A percentile compares a stretch with the other conserved stretches of the same genome.
phyloP scores from a whole-genome alignment of 1,140 invertebrate genomes.

The Diabrotica virgifera region DNA sequence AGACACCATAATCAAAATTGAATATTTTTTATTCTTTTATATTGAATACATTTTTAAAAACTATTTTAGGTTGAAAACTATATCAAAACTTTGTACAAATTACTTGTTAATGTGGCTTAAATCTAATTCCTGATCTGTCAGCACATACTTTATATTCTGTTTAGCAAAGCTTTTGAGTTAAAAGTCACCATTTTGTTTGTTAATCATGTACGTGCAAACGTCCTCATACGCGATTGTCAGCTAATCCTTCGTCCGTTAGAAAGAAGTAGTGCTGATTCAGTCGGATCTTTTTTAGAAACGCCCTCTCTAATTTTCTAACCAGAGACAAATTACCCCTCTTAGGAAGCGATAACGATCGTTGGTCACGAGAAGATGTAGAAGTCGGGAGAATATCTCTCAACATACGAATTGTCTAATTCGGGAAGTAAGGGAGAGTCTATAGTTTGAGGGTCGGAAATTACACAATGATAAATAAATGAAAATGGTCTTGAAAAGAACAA shows the following conservation, averaged over 20 bases:
- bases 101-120: too few relatives aligned
- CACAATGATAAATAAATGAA: too few relatives aligned
- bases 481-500: too few relatives aligned
- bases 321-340: constrained; percentile 4
- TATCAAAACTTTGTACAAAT: too few relatives aligned
- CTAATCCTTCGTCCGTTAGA: constrained; percentile 4
- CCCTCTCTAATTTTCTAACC: constrained; percentile 6
- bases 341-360: not conserved
- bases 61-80: too few relatives aligned
- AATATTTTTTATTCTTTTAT: too few relatives aligned
- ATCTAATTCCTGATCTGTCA: too few relatives aligned
- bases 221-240: not conserved
- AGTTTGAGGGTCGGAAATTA: too few relatives aligned
- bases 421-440: not conserved
- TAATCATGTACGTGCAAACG: not conserved
- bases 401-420: not conserved
- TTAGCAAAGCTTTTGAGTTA: too few relatives aligned
- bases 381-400: not conserved
- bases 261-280: constrained; percentile 5
- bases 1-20: too few relatives aligned
- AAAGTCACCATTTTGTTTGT: not conserved
- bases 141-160: too few relatives aligned
- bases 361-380: not conserved
- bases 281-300: constrained; percentile 6
- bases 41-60: too few relatives aligned